Percentiles rank a stretch among this genome's conserved stretches.
Evolutionary conservation across 53 echinoderm and acorn worm genomes (phyloP).

Genomic region (Antedon mediterranea): DNA sequence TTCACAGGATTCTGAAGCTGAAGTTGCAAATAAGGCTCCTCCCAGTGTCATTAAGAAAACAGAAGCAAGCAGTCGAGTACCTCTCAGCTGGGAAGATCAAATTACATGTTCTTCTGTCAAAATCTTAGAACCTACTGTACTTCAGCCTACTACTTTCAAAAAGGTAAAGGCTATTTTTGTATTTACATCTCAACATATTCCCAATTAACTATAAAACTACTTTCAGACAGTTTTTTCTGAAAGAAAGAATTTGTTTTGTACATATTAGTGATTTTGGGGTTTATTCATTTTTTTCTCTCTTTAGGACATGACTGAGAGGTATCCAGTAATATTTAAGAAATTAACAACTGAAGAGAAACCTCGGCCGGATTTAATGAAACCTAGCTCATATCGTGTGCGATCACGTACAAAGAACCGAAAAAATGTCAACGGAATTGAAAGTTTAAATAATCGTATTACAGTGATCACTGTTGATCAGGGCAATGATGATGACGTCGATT

Average conservation of each 20-base stretch:
- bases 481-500: conserved; percentile 22
- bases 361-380: conserved; percentile 41
- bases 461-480: conserved; percentile 69
- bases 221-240: too few species aligned
- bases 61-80: conserved; percentile 21
- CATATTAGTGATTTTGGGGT: too few species aligned
- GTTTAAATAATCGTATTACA: conserved; percentile 76
- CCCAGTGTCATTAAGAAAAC: conserved; percentile 16
- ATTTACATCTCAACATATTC: too few species aligned
- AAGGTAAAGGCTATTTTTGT: conserved; percentile 28
- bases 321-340: conserved; percentile 74
- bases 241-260: too few species aligned
- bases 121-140: conserved; percentile 39
- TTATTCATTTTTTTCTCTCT: too few species aligned
- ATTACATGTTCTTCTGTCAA: conserved; percentile 48
- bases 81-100: conserved; percentile 85
- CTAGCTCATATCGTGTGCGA: conserved; percentile 56
- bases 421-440: conserved; percentile 68
- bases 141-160: conserved; percentile 20
- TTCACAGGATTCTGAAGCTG: background rate
- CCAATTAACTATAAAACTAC: too few species aligned
- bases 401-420: conserved; percentile 61
- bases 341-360: conserved; percentile 33
- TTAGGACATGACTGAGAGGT: conserved; percentile 75
- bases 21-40: background rate